Evolutionary conservation across 2,888 invertebrate genomes (phyloP).

Genomic region (Craniophora ligustri): DNA sequence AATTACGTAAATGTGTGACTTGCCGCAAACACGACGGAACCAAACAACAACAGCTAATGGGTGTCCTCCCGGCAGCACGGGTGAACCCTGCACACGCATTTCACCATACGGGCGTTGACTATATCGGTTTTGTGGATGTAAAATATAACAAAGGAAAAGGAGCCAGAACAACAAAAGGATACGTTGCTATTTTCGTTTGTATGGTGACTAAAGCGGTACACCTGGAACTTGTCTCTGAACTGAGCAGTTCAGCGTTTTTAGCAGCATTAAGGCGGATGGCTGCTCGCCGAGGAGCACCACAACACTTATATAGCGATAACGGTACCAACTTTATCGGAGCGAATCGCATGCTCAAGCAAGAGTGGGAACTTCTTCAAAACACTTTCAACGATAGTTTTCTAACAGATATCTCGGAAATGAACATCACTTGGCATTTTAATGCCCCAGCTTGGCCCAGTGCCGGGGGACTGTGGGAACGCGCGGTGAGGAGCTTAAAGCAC

Average conservation of each 20-base stretch:
- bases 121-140: constrained; percentile 10
- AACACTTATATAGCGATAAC: constrained; percentile 9
- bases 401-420: neutral
- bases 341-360: neutral
- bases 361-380: neutral
- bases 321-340: constrained; percentile 11
- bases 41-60: constrained; percentile 8
- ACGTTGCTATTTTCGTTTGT: constrained; percentile 12
- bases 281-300: neutral
- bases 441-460: too few relatives aligned
- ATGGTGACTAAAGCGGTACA: constrained; percentile 15
- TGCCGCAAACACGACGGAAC: neutral
- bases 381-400: neutral
- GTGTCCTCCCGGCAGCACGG: constrained; percentile 5
- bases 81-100: constrained; percentile 2
- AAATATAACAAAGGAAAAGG: constrained; percentile 13
- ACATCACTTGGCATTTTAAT: neutral
- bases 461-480: too few relatives aligned
- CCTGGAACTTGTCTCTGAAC: constrained; percentile 7
- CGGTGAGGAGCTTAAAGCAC: too few relatives aligned
- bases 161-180: constrained; percentile 4
- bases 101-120: constrained; percentile 13
- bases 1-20: neutral
- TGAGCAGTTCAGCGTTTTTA: constrained; percentile 4
- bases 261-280: constrained; percentile 3